These are phyloP conservation scores for Calidris pygmaea DNA, from an alignment of 2,113 vertebrate species.

Conservation along the genomic window DNA sequence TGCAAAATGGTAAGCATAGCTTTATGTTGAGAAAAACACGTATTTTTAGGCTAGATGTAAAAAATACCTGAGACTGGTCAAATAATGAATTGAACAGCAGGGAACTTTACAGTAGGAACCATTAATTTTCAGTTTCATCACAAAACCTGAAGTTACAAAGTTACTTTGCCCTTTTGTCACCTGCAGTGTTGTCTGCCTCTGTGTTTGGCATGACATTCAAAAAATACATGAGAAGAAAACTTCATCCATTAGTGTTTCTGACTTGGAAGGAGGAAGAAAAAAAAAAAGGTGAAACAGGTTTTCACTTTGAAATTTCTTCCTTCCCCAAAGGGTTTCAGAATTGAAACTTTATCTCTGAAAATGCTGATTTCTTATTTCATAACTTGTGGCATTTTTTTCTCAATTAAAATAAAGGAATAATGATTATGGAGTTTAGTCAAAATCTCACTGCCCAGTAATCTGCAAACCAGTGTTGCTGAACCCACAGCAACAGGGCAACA, in stretches of 20 bases:
- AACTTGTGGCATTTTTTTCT: background rate
- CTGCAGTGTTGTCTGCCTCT: background rate
- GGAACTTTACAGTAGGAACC: background rate
- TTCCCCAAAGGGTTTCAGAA: background rate
- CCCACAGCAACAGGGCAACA: constrained; percentile 25
- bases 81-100: background rate
- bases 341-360: constrained; percentile 17
- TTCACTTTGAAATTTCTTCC: background rate
- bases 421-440: background rate
- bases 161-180: background rate
- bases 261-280: background rate
- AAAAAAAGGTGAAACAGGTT: background rate
- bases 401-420: constrained; percentile 50
- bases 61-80: background rate
- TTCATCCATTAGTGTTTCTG: background rate
- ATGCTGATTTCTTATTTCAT: background rate
- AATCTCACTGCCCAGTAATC: constrained; percentile 13
- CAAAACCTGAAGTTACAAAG: background rate
- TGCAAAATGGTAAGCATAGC: background rate
- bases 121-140: background rate
- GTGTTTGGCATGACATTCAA: background rate
- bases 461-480: background rate
- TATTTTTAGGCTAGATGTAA: background rate
- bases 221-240: background rate
- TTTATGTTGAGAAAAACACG: background rate